phyloP scores from a whole-genome alignment of 53 echinoderm and acorn worm species.

The Temnopleurus reevesii region DNA sequence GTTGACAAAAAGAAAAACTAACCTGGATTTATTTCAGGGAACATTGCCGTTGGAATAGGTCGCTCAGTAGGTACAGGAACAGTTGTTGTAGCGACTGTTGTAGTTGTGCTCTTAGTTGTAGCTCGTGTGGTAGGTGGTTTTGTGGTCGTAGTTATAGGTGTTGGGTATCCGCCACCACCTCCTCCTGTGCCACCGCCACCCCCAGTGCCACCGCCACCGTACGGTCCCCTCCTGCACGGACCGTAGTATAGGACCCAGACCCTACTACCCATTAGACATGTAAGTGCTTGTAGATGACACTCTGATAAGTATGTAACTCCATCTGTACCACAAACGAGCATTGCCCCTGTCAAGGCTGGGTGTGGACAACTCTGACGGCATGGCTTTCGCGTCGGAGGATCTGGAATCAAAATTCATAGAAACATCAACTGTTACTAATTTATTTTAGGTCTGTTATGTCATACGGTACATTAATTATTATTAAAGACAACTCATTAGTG shows the following conservation, averaged over 20 bases:
- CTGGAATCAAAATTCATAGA: background rate
- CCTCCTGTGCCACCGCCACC: background rate
- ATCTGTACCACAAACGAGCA: constrained; percentile 39
- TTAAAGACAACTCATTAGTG: no score
- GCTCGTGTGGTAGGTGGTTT: background rate
- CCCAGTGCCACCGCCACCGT: constrained; percentile 22
- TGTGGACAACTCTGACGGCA: constrained; percentile 17
- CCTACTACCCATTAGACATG: background rate
- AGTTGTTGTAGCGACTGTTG: background rate
- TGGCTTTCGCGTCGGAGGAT: constrained; percentile 31
- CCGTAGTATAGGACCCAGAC: constrained; percentile 37
- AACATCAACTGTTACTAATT: no score
- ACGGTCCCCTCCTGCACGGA: background rate
- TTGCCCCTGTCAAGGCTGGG: background rate
- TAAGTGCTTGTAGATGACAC: constrained; percentile 25
- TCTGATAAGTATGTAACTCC: constrained; percentile 44
- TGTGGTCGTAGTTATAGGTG: background rate
- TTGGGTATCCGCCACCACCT: background rate
- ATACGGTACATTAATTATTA: no score
- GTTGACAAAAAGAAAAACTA: no score
- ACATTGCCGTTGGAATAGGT: constrained; percentile 27
- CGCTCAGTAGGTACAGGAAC: background rate
- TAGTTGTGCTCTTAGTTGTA: background rate
- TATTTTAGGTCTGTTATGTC: no score
- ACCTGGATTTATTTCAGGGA: constrained; percentile 53